Conservation (phyloP, 2,113 vertebrate species). For the Myotis davidii region DNA sequence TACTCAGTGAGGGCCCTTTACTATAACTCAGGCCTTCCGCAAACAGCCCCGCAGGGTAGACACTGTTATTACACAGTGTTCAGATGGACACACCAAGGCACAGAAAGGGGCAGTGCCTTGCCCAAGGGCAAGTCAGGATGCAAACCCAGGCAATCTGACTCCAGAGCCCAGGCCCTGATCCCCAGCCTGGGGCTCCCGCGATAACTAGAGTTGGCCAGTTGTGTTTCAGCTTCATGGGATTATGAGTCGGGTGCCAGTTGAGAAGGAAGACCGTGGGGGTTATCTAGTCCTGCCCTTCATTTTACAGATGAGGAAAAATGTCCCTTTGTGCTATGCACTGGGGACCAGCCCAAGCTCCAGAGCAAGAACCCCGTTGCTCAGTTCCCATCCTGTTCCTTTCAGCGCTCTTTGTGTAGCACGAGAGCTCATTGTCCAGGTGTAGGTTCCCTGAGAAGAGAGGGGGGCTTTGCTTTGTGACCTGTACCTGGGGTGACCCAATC, state of each 20-base stretch:
- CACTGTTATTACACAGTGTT: background rate
- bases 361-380: background rate
- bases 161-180: background rate
- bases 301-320: conserved; percentile 20
- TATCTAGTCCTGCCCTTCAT: background rate
- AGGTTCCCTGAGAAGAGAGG: background rate
- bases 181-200: background rate
- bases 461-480: conserved; percentile 9
- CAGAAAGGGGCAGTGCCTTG: background rate
- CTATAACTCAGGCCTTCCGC: background rate
- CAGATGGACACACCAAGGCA: background rate
- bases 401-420: background rate
- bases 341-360: background rate
- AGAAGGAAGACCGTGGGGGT: conserved; percentile 25
- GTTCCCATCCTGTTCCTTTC: background rate
- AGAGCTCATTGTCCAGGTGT: background rate
- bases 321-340: background rate
- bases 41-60: background rate
- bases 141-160: background rate
- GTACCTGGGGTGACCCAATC: background rate
- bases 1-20: background rate
- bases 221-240: conserved; percentile 25
- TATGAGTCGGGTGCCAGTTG: background rate
- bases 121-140: background rate
- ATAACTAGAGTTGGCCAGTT: background rate